Conservation (phyloP, 2,113 vertebrate species). For the Chaenocephalus aceratus region DNA sequence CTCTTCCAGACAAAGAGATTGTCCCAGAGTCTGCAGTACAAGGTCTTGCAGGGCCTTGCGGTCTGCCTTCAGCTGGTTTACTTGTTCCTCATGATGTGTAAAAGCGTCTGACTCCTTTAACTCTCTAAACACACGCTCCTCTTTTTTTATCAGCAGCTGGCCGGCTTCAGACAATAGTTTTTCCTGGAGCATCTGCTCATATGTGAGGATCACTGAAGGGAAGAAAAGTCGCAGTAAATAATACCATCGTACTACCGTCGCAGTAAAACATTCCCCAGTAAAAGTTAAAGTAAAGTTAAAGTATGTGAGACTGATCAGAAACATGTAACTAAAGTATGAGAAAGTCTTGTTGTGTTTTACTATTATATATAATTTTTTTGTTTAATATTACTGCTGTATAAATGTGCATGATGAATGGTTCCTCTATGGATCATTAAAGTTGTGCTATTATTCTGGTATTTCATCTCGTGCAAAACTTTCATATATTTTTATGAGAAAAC, state of each 20-base stretch:
- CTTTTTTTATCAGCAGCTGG: constrained; percentile 79
- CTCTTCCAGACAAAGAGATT: constrained; percentile 69
- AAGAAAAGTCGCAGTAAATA: neutral
- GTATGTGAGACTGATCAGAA: too few species aligned
- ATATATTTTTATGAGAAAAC: too few species aligned
- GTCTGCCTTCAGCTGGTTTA: constrained; percentile 72
- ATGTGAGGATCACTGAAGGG: constrained; percentile 40
- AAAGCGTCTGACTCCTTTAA: constrained; percentile 38
- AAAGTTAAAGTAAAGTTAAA: too few species aligned
- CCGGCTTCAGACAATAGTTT: constrained; percentile 51
- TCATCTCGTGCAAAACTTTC: too few species aligned
- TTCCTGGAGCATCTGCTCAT: constrained; percentile 60
- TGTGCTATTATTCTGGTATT: too few species aligned
- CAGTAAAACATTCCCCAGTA: too few species aligned
- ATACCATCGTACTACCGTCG: neutral
- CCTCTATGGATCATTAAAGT: too few species aligned
- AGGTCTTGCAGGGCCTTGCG: constrained; percentile 70
- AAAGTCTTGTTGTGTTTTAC: too few species aligned
- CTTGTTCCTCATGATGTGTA: constrained; percentile 65
- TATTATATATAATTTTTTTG: too few species aligned
- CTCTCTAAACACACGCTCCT: constrained; percentile 76
- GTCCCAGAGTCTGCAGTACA: constrained; percentile 75
- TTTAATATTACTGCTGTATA: too few species aligned
- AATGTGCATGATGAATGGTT: too few species aligned
- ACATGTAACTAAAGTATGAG: too few species aligned